These are phyloP conservation scores for Diogma glabrata DNA, from an alignment of 2,888 invertebrate species.

Conservation along the genomic window DNA sequence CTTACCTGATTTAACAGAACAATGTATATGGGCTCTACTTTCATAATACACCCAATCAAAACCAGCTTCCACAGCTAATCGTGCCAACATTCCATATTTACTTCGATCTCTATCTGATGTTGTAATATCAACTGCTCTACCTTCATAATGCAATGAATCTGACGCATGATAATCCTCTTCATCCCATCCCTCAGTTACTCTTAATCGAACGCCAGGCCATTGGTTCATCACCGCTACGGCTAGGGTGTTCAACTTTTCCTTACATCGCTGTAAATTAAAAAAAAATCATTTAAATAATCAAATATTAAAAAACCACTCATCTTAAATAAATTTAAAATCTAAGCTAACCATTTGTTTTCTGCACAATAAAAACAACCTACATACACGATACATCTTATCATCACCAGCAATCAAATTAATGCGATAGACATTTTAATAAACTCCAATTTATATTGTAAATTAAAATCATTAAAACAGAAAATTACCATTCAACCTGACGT, in stretches of 20 bases:
- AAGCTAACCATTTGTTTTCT: no score
- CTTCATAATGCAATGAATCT: conserved; percentile 91
- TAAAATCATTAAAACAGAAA: no score
- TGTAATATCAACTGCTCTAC: conserved; percentile 90
- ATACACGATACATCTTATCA: no score
- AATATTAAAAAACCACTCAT: background rate
- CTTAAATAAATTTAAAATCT: no score
- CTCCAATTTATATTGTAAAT: no score
- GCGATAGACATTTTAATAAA: no score
- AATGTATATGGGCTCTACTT: conserved; percentile 88
- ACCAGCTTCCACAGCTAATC: conserved; percentile 91
- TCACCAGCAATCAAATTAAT: no score
- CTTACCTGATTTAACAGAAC: conserved; percentile 94
- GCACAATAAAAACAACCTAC: no score
- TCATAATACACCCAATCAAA: conserved; percentile 99
- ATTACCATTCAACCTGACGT: no score
- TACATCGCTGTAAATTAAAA: conserved; percentile 70
- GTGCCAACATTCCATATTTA: conserved; percentile 92
- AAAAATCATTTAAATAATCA: conserved; percentile 6
- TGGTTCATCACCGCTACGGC: conserved; percentile 96
- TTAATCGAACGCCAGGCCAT: conserved; percentile 88
- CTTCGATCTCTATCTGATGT: conserved; percentile 86
- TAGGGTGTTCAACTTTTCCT: conserved; percentile 86
- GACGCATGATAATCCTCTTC: conserved; percentile 65
- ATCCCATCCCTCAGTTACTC: conserved; percentile 94